Evolutionary conservation across 1,140 invertebrate species (phyloP), one percentile per base, ranked within the genome.

Genomic region (Colletes latitarsis): DNA sequence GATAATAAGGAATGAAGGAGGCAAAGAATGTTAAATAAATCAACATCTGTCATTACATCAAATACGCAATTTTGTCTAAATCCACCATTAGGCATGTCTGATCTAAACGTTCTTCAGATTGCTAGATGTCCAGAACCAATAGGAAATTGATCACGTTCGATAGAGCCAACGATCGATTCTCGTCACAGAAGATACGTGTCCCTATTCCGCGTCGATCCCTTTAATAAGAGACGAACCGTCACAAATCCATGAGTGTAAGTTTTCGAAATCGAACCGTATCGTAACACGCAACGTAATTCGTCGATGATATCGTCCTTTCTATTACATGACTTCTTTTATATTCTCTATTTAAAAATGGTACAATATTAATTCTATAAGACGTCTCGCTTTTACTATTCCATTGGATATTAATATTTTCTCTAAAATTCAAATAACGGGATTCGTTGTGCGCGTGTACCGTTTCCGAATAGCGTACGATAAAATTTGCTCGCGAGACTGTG

Each of bases 161-260:
- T 4, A 3, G 39, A 71, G 2, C 4, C 39, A 4, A 19, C 69
- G 39, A 46, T 46, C 19, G 53, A 70, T 41, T 9, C 43, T 58
- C 53, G 67, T 72, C 43, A 60, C 70, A n/a, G 70, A 62, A 21
- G 12, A 53, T n/a, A 21, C 43, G 43, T n/a, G 17, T 41, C 46
- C 21, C 52, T 52, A 73, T 73, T 63, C 49, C 1, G 21, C n/a
- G 9, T 53, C 62, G 49, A 8, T 15, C 30, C 72, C 72, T 66
- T 55, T 66, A 64, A 75, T 66, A 55, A 66, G 30, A 6, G 12
- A 15, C 49, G 4, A 55, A 15, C 49, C 72, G 17, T 39, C 30
- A 39, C 43, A 10, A 53, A 63, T 52, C 14, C 17, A 4, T 14
- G 9, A 17, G 6, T 41, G 39, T 21, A 60, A 12, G 55, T 55